These are phyloP conservation scores for Brachionus rubens DNA, from an alignment of 1,140 invertebrate genomes.

Conservation along the genomic window DNA sequence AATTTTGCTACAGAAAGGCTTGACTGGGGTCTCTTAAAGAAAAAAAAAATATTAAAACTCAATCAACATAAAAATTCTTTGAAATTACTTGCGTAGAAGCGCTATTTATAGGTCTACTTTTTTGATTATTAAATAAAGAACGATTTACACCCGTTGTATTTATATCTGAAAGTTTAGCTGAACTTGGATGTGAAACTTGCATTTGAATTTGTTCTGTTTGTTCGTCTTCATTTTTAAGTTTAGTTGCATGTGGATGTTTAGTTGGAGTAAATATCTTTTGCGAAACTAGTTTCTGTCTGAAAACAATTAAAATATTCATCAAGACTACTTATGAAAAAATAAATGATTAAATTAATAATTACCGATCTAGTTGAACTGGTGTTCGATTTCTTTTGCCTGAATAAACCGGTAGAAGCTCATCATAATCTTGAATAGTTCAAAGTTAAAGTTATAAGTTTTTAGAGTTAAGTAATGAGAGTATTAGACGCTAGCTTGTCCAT, in stretches of 20 bases:
- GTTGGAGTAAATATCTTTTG: conserved; percentile 1
- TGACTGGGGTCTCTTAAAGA: conserved; percentile 1
- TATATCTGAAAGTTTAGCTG: not conserved
- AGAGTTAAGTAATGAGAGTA: not conserved
- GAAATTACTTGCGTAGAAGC: not conserved
- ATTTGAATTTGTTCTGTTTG: not conserved
- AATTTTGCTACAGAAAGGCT: no score
- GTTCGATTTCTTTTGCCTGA: not conserved
- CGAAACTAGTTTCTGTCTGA: conserved; percentile 19
- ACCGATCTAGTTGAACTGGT: conserved; percentile 30
- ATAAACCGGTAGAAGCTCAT: conserved; percentile 35
- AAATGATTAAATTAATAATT: not conserved
- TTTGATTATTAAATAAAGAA: conserved; percentile 3
- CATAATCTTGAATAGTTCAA: conserved; percentile 30
- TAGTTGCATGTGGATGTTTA: conserved; percentile 14
- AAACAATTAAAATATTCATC: not conserved
- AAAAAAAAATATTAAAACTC: not conserved
- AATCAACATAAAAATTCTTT: no score
- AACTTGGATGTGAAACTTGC: not conserved
- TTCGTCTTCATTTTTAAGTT: not conserved
- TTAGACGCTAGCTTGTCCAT: no score
- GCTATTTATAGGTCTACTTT: conserved; percentile 15
- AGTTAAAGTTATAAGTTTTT: not conserved
- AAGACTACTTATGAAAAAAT: not conserved
- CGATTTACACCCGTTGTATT: not conserved